Evolutionary conservation across 2,888 invertebrate species (phyloP).

Genomic region (Scelioninae gen. 2): DNA sequence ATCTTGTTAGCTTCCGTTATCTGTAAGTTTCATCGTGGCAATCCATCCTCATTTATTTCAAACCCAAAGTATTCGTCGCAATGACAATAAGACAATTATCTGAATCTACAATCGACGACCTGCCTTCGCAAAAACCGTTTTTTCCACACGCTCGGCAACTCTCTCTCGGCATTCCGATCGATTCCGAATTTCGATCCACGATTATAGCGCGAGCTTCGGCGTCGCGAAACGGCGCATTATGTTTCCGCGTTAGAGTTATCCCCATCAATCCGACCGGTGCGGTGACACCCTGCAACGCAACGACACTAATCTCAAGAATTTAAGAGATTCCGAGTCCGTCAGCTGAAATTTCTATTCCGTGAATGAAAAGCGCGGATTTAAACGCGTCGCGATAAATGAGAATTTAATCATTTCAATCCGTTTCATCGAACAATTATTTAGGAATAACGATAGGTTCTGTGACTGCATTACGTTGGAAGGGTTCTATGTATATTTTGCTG

Average conservation of each 20-base stretch:
- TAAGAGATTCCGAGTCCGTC: conserved; percentile 46
- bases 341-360: conserved; percentile 31
- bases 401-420: conserved; percentile 27
- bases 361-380: conserved; percentile 31
- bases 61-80: neutral
- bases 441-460: neutral
- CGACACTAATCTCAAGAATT: conserved; percentile 54
- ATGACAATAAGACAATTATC: conserved; percentile 48
- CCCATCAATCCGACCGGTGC: conserved; percentile 42
- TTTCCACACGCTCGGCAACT: neutral
- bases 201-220: conserved; percentile 19
- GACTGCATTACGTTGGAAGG: no score
- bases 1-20: conserved; percentile 52
- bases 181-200: conserved; percentile 34
- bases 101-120: conserved; percentile 33
- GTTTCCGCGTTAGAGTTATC: conserved; percentile 35
- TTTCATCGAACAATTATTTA: neutral
- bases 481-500: no score
- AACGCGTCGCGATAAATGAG: conserved; percentile 28
- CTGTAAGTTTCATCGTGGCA: conserved; percentile 35
- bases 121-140: neutral
- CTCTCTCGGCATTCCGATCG: conserved; percentile 23
- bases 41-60: conserved; percentile 43
- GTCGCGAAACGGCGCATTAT: conserved; percentile 33
- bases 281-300: conserved; percentile 37